Evolutionary conservation across 92 coral and sea anemone species (phyloP).

Genomic region (Micromussa lordhowensis): DNA sequence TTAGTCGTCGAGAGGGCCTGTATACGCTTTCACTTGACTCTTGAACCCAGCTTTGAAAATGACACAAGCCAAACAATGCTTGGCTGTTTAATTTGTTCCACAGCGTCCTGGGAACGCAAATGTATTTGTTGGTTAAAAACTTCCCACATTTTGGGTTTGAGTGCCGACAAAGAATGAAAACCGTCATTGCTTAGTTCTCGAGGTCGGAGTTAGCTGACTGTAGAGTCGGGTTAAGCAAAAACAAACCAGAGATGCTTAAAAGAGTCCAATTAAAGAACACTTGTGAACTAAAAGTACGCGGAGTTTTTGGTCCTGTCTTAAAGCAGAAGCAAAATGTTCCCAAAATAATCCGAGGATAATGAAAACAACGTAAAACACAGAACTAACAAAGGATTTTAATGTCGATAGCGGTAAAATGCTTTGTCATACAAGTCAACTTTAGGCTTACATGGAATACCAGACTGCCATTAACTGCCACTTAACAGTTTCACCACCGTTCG

Average conservation of each 20-base stretch:
- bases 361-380: not conserved
- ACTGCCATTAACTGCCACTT: not conserved
- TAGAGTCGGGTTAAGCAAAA: constrained; percentile 9
- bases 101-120: not conserved
- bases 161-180: not conserved
- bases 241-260: not conserved
- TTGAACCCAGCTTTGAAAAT: not conserved
- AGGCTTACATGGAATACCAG: not conserved
- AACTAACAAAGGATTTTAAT: not conserved
- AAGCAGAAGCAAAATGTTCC: not conserved
- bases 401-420: not conserved
- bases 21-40: not conserved
- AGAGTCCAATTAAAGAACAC: not conserved
- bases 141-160: not conserved
- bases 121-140: not conserved
- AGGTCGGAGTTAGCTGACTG: not conserved
- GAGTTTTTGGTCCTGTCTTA: not conserved
- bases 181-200: not conserved
- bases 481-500: not conserved
- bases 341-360: not conserved
- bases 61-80: not conserved
- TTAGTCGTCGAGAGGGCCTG: not conserved
- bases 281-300: not conserved
- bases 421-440: not conserved
- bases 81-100: not conserved